Base-by-base conservation (phyloP, 2,113 vertebrate species). In the Xiphophorus maculatus region DNA sequence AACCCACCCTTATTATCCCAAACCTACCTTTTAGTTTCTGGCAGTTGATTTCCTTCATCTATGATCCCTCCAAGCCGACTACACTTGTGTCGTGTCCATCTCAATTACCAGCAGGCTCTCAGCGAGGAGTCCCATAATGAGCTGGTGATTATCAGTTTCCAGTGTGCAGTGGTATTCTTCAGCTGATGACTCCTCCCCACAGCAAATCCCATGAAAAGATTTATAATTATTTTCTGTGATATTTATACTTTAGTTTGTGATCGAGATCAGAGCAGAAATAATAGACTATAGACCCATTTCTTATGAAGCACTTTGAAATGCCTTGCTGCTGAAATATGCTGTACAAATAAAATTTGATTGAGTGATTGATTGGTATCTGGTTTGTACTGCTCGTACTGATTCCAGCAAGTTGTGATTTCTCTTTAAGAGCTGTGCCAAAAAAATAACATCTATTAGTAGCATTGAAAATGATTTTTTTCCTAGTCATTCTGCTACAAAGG, bases 141-240 rank as follows among this genome's bases (percentile, higher is more conserved):
- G 72, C 69, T 48, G n/a, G 73, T 83, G 85, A 86, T 91, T 82
- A 87, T 89, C 80, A 80, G 74, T 86, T 87, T 90, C 73, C 84
- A 78, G 83, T 63, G 63, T 66, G 84, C 68, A 76, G 73, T 66
- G 76, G 71, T 65, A 77, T 74, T 69, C 82, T 76, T 80, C 66
- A 73, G 66, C 60, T 77, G 76, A 80, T 67, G 69, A 33, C 48
- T 66, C 28, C 73, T 69, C 62, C 54, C 68, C 35, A 68, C 42
- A 71, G n/a, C 66, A 54, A 74, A 48, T 58, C 51, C 15, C 35
- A 17, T 4, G 5, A 63, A 30, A 27, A 60, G 63, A 28, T 22
- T 54, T 74, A 17, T 48, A 22, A 63, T 19, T 6, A 30, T 68
- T 72, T 82, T 22, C 33, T 68, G 28, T 60, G 48, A 71, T 67